Conservation (phyloP, 2,797 vertebrate species). For the Babyrousa celebensis region DNA sequence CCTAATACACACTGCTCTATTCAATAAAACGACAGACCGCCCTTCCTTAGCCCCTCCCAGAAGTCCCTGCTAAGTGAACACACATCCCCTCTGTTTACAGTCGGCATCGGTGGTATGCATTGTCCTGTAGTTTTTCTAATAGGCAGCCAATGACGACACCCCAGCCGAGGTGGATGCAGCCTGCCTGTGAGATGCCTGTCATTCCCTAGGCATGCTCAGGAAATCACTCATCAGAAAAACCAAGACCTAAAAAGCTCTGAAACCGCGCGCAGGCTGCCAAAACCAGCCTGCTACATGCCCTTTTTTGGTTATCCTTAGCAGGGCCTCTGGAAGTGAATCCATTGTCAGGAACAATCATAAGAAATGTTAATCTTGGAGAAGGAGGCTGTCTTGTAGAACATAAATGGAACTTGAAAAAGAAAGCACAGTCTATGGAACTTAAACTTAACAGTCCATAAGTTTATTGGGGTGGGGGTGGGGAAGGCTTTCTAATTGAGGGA, state of each 20-base stretch:
- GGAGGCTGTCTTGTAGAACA: constrained; percentile 90
- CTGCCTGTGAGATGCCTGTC: constrained; percentile 93
- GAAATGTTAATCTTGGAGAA: constrained; percentile 94
- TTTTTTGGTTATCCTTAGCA: constrained; percentile 96
- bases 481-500: not conserved
- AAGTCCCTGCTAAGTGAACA: constrained; percentile 92
- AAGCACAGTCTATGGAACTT: constrained; percentile 81
- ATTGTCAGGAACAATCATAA: constrained; percentile 95
- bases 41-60: constrained; percentile 95
- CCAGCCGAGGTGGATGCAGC: constrained; percentile 91
- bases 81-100: constrained; percentile 93
- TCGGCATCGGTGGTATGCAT: constrained; percentile 91
- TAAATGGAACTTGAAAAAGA: constrained; percentile 85
- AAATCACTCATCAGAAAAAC: constrained; percentile 92
- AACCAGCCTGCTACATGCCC: constrained; percentile 93
- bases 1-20: constrained; percentile 89
- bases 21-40: constrained; percentile 92
- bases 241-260: constrained; percentile 92
- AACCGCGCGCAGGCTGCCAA: constrained; percentile 92
- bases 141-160: constrained; percentile 91
- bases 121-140: constrained; percentile 92
- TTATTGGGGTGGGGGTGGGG: constrained; percentile 75
- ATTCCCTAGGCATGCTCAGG: constrained; percentile 94
- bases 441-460: constrained; percentile 79
- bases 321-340: constrained; percentile 95